Conservation (phyloP, 2,888 invertebrate species). For the Thecophora atra region DNA sequence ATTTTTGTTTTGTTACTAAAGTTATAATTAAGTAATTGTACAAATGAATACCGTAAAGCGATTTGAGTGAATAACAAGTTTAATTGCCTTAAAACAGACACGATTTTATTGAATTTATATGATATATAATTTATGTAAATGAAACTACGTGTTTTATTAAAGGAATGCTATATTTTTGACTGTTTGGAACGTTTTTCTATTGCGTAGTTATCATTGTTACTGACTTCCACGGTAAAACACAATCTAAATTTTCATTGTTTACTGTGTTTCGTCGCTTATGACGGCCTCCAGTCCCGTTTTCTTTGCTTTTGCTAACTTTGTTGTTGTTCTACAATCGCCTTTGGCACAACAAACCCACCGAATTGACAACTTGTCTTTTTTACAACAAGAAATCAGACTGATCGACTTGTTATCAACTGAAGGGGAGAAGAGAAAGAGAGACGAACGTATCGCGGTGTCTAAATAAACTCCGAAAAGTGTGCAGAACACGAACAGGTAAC, state of each 20-base stretch:
- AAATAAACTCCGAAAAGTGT: no score
- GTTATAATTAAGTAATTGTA: constrained; percentile 22
- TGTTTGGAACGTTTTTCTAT: no score
- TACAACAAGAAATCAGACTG: neutral
- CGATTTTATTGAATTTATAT: no score
- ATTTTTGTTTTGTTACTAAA: neutral
- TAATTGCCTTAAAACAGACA: no score
- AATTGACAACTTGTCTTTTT: neutral
- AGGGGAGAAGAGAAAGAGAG: neutral
- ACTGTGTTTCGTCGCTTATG: constrained; percentile 7
- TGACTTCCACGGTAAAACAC: neutral
- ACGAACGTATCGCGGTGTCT: no score
- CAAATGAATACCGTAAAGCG: constrained; percentile 14
- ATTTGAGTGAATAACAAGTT: no score
- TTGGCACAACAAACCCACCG: neutral
- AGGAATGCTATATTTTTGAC: no score
- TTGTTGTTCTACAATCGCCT: neutral
- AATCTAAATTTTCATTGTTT: constrained; percentile 14
- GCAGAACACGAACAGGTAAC: neutral
- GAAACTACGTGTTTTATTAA: no score
- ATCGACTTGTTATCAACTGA: neutral
- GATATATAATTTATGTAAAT: no score
- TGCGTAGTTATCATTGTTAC: neutral
- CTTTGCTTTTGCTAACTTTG: neutral
- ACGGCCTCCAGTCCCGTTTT: neutral